Percentiles rank a stretch among this genome's conserved stretches.
Evolutionary conservation across 2,113 vertebrate genomes (phyloP).

Genomic region (Chaenogobius annularis): DNA sequence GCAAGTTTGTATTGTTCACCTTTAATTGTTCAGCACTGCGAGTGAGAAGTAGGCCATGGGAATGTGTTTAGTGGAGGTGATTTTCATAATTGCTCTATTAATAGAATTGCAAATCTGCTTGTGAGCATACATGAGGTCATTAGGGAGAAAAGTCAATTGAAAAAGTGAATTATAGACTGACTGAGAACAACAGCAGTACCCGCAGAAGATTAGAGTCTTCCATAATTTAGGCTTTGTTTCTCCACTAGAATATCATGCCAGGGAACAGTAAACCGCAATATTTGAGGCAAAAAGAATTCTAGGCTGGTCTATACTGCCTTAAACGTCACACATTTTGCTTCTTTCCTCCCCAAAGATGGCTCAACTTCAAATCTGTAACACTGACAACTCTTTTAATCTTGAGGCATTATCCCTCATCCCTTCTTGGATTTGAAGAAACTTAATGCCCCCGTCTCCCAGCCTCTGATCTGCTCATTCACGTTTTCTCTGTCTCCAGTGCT

Average conservation of each 20-base stretch:
- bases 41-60: constrained; percentile 64
- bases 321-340: constrained; percentile 11
- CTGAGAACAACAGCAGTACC: constrained; percentile 22
- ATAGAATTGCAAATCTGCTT: constrained; percentile 64
- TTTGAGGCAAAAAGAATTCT: neutral
- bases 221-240: neutral
- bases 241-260: neutral
- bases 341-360: neutral
- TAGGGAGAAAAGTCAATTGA: constrained; percentile 54
- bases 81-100: constrained; percentile 73
- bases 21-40: constrained; percentile 44
- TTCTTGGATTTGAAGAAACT: constrained; percentile 27
- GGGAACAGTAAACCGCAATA: too few species aligned
- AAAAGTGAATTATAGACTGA: constrained; percentile 39
- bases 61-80: constrained; percentile 71
- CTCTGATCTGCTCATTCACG: constrained; percentile 41
- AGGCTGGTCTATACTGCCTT: constrained; percentile 21
- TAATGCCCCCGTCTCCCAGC: constrained; percentile 32
- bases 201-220: neutral
- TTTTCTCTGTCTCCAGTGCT: constrained; percentile 16
- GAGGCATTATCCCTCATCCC: constrained; percentile 19
- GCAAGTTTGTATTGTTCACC: neutral
- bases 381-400: constrained; percentile 18
- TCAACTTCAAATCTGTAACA: constrained; percentile 5
- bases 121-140: constrained; percentile 56